phyloP scores from a whole-genome alignment of 2,888 invertebrate genomes.

The Lydus trimaculatus region DNA sequence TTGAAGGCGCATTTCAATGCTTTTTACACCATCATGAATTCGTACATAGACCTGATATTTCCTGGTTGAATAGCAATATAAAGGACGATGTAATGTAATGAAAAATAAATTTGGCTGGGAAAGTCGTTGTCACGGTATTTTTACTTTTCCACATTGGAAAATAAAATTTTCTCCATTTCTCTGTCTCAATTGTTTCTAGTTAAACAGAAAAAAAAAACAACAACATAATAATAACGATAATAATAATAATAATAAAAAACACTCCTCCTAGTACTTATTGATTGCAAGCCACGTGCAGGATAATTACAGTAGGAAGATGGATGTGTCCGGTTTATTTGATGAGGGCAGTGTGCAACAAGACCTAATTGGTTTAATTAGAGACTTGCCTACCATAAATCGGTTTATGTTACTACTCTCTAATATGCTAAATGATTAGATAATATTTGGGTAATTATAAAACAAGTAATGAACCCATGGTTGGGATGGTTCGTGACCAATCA shows the following conservation, averaged over 20 bases:
- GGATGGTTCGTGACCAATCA: not conserved
- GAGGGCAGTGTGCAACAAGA: constrained; percentile 15
- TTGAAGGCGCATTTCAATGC: constrained; percentile 24
- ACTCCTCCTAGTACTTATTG: not conserved
- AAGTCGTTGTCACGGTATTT: constrained; percentile 24
- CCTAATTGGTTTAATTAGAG: constrained; percentile 29
- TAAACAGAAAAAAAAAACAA: constrained; percentile 1
- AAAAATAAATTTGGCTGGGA: constrained; percentile 34
- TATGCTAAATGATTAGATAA: constrained; percentile 23
- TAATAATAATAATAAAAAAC: not conserved
- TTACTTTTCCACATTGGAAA: constrained; percentile 11
- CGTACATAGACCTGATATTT: constrained; percentile 23
- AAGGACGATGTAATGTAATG: constrained; percentile 32
- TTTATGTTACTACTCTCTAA: constrained; percentile 27
- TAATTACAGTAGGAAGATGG: not conserved
- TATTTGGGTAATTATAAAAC: constrained; percentile 27
- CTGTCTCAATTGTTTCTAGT: constrained; percentile 22
- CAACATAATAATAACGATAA: not conserved
- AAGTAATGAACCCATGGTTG: constrained; percentile 5
- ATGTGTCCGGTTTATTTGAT: constrained; percentile 12
- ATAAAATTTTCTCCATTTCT: not conserved
- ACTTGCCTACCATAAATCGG: constrained; percentile 26
- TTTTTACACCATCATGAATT: constrained; percentile 27
- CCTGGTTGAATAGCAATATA: constrained; percentile 30
- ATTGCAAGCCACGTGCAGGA: not conserved